These are phyloP conservation scores for Heliconius charithonia DNA, from an alignment of 2,888 invertebrate genomes.

Conservation along the genomic window DNA sequence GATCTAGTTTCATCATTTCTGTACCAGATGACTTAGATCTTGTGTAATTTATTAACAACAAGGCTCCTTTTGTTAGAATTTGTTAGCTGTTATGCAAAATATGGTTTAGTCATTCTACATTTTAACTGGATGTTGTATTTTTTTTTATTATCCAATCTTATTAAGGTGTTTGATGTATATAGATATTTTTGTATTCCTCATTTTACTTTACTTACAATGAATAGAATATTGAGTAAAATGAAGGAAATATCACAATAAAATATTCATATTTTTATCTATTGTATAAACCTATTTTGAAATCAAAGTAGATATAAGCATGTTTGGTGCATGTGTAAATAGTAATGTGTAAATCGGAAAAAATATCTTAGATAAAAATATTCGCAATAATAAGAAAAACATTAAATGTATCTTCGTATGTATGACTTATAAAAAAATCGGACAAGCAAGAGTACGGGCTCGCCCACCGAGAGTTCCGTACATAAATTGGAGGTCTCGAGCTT, in stretches of 20 bases:
- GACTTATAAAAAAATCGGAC: too few species aligned
- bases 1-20: slow-evolving; percentile 36
- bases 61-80: slow-evolving; percentile 18
- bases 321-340: background rate
- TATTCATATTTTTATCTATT: background rate
- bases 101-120: background rate
- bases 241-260: background rate
- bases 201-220: background rate
- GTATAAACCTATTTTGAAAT: background rate
- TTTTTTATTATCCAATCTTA: background rate
- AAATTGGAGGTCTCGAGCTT: too few species aligned
- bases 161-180: background rate
- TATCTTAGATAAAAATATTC: background rate
- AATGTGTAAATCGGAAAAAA: too few species aligned
- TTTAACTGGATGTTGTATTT: background rate
- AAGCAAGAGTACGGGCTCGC: too few species aligned
- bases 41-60: slow-evolving; percentile 35
- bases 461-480: too few species aligned
- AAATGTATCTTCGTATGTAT: too few species aligned
- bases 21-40: slow-evolving; percentile 36
- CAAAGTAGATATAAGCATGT: background rate
- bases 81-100: slow-evolving; percentile 25
- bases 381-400: too few species aligned
- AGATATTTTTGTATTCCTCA: too few species aligned
- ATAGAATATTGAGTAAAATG: background rate